Base-by-base conservation (phyloP, 2,113 vertebrate genomes). In the Bubo scandiacus region DNA sequence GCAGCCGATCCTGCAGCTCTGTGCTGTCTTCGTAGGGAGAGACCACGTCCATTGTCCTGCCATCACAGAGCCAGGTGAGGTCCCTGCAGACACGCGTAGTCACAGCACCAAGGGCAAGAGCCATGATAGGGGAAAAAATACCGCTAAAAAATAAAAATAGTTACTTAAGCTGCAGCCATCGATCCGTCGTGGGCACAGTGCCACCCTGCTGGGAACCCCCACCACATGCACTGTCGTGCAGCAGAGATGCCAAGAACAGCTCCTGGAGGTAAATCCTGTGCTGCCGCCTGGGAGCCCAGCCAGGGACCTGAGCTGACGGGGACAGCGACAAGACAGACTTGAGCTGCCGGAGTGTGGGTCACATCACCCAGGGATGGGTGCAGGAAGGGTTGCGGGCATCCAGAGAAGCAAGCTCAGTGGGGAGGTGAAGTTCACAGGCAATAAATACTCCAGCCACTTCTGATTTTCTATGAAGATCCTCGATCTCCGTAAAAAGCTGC, bases 181-280 rank as follows among this genome's bases (percentile, higher is more conserved):
- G 62, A 94, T 52, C 23, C 0, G 42, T 7, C 1, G 0, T 32
- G 51, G 97, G 94, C 94, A 94, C 0, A 0, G 32, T 88, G 94
- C 91, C 92, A 73, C 62, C 29, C 32, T 34, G 78, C 78, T 54
- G 84, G 96, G 97, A 96, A 77, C 66, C 71, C 78, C 91, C 58
- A 13, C 73, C 86, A 93, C 10, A 8, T 43, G 88, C 65, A 11
- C 20, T 1, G 1, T 54, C 94, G 14, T 20, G 10, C 30, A 70
- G 74, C 2, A 1, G 42, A 65, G 55, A 1, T 51, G 67, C 89
- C 75, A 40, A 21, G 57, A 82, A 22, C 2, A 1, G 45, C 88
- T 89, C 62, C 88, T 15, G 70, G 62, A 79, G 40, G 65, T 29
- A 65, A 94, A 94, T 68, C 80, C 73, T 49, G 36, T 2, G 4